Evolutionary conservation across 2,888 invertebrate species (phyloP).

Genomic region (Salticus scenicus): DNA sequence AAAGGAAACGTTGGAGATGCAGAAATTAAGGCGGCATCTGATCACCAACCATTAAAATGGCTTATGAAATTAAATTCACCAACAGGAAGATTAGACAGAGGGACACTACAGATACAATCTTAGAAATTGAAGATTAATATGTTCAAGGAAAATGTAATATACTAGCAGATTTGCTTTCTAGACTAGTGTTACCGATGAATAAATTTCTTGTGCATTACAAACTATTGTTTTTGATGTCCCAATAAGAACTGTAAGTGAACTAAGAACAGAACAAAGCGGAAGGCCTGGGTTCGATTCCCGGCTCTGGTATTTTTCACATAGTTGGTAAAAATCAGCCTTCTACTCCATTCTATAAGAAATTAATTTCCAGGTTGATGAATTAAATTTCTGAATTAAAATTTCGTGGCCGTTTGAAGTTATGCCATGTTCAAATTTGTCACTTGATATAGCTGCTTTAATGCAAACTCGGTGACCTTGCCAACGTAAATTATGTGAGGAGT

Average conservation of each 20-base stretch:
- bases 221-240: not conserved
- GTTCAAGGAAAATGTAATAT: not conserved
- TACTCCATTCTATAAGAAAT: no score
- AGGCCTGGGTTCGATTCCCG: no score
- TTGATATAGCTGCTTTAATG: no score
- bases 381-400: no score
- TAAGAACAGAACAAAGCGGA: no score
- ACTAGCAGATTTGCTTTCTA: not conserved
- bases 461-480: no score
- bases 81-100: not conserved
- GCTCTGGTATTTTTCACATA: no score
- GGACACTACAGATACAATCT: not conserved
- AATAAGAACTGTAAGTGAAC: not conserved
- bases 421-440: no score
- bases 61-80: conserved; percentile 1
- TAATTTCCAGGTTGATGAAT: no score
- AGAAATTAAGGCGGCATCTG: not conserved
- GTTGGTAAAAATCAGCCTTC: no score
- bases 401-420: no score
- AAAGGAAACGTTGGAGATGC: not conserved
- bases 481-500: no score
- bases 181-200: not conserved
- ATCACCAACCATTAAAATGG: not conserved
- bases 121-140: not conserved
- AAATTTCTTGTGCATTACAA: not conserved